phyloP scores from a whole-genome alignment of 2,888 invertebrate species.

The Nomada lathburiana region DNA sequence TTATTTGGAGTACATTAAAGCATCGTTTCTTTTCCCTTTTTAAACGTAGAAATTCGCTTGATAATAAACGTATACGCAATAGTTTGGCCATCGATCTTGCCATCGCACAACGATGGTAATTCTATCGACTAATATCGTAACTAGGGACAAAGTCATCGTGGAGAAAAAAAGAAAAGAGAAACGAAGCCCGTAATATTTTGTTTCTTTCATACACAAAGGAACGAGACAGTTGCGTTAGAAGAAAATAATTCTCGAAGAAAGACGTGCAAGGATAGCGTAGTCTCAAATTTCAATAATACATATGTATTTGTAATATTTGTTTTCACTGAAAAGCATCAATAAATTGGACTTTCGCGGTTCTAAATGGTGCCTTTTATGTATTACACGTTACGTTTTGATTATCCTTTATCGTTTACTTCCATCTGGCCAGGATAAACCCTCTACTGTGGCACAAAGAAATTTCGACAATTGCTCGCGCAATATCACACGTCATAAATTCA shows the following conservation, averaged over 20 bases:
- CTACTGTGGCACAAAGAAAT: constrained; percentile 42
- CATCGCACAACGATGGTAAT: constrained; percentile 3
- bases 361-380: constrained; percentile 39
- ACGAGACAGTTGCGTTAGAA: constrained; percentile 15
- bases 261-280: constrained; percentile 25
- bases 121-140: constrained; percentile 15
- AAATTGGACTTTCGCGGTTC: constrained; percentile 21
- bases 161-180: constrained; percentile 17
- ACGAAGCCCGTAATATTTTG: constrained; percentile 15
- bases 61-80: constrained; percentile 33
- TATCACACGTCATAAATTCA: constrained; percentile 20
- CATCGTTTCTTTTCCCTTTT: constrained; percentile 13
- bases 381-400: constrained; percentile 9
- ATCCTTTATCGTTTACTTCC: constrained; percentile 7
- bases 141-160: constrained; percentile 16
- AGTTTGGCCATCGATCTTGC: constrained; percentile 36
- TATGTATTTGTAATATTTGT: constrained; percentile 27
- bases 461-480: constrained; percentile 30
- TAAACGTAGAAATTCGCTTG: constrained; percentile 37
- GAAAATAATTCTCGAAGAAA: constrained; percentile 28
- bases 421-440: constrained; percentile 29
- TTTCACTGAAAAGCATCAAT: constrained; percentile 20
- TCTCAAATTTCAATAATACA: constrained; percentile 39
- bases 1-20: constrained; percentile 23
- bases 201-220: constrained; percentile 15